Evolutionary conservation across 2,113 vertebrate genomes (phyloP).

Genomic region (Hystrix brachyura): DNA sequence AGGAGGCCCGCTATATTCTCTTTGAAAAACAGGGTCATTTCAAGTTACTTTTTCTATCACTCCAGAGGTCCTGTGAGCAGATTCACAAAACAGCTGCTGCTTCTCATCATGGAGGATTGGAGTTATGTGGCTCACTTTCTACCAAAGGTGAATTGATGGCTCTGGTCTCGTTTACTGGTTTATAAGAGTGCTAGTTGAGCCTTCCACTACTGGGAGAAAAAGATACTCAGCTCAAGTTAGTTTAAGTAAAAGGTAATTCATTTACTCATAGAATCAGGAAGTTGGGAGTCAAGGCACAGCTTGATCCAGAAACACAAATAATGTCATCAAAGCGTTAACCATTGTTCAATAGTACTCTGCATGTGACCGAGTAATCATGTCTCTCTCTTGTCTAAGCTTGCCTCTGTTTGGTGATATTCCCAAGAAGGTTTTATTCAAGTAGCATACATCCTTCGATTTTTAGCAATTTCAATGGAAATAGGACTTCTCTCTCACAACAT

Average conservation of each 20-base stretch:
- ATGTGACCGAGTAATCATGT: background rate
- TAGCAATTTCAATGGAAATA: background rate
- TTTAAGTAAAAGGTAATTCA: constrained; percentile 36
- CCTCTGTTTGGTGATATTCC: constrained; percentile 3
- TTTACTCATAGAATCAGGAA: constrained; percentile 38
- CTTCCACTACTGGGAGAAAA: constrained; percentile 37
- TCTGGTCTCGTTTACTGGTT: constrained; percentile 35
- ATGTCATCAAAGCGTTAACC: background rate
- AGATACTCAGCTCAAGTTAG: constrained; percentile 41
- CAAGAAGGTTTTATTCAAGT: constrained; percentile 8
- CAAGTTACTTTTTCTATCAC: background rate
- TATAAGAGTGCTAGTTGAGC: constrained; percentile 11
- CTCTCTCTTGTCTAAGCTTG: background rate
- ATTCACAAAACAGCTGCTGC: background rate
- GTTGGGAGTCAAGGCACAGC: background rate
- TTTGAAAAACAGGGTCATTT: constrained; percentile 24
- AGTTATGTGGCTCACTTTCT: background rate
- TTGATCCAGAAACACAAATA: constrained; percentile 23
- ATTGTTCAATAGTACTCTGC: background rate
- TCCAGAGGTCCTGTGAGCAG: background rate
- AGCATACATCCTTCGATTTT: background rate
- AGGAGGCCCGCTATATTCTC: background rate
- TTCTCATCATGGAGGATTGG: background rate
- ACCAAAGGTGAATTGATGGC: background rate
- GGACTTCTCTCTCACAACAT: background rate